Base-by-base conservation (phyloP, 2,888 invertebrate species). In the Sarcophaga subvicina region DNA sequence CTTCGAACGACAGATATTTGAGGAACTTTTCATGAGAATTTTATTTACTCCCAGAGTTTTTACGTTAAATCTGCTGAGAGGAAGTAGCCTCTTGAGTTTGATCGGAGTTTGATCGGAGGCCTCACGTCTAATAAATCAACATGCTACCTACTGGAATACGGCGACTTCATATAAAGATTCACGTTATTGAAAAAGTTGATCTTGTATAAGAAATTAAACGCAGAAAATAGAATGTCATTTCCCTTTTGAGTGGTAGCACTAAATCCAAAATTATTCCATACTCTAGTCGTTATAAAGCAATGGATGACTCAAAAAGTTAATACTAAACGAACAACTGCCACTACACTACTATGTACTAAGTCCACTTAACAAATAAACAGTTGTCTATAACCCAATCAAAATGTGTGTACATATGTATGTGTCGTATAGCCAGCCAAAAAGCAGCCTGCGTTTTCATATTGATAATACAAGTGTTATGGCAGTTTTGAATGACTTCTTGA, bases 401-500 rank as follows among this genome's bases (percentile, higher is more conserved):
- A 37, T 37, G 37, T 37, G 2, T 37, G 37, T 37, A 37, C 2
- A 2, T 37, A 37, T 10, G 37, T 37, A 37, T 37, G 10, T 37
- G 2, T 37, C 8, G 6, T 8, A 4, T 63, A 64, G 77, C 54
- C 63, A 72, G 22, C 25, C 49, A 71, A 17, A 17, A 17, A 25
- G 10, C 60, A 64, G 22, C 54, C 37, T 62, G 60, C 66, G 37
- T 76, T 37, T 37, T 37, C 10, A 37, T 77, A 63, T 45, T 71
- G 79, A 54, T 84, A 47, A 22, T 73, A 27, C 49, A 22, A 37
- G 47, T 37, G 37, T 37, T 37, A 37, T 37, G 37, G 37, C 37
- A 37, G 37, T 71, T 63, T 64, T 77, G 64, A 54, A 70, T 80
- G 83, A 81, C 80, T 70, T 86, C 60, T 86, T 80, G 78, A 67